phyloP scores from a whole-genome alignment of 2,113 vertebrate genomes.

The Odontophorus gujanensis region DNA sequence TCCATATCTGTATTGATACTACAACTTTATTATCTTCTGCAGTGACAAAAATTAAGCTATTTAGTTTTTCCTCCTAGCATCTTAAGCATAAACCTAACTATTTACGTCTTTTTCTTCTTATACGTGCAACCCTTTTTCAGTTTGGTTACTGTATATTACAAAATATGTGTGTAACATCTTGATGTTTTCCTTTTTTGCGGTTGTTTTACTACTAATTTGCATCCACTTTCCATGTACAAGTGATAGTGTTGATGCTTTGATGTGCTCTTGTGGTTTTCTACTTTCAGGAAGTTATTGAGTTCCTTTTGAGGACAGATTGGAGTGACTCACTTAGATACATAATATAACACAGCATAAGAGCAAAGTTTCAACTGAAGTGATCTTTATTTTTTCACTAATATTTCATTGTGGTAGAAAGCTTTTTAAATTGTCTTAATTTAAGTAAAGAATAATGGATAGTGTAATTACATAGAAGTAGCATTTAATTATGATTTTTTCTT shows the following conservation, averaged over 20 bases:
- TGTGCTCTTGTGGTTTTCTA: background rate
- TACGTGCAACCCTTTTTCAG: background rate
- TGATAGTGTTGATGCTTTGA: background rate
- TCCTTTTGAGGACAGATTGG: background rate
- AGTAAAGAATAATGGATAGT: background rate
- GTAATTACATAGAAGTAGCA: background rate
- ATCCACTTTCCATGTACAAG: background rate
- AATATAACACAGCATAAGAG: background rate
- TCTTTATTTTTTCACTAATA: background rate
- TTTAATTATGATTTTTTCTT: conserved; percentile 17
- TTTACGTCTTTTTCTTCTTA: background rate
- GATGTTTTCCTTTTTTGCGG: background rate
- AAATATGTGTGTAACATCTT: background rate
- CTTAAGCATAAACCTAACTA: background rate
- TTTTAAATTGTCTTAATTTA: background rate
- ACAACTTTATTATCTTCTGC: background rate
- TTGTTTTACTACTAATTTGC: background rate
- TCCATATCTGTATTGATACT: background rate
- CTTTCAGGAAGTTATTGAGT: background rate
- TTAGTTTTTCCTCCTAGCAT: background rate
- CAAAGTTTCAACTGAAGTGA: background rate
- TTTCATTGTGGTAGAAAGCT: background rate
- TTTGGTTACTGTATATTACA: fast-evolving
- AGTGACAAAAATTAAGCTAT: background rate
- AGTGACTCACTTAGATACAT: background rate